Conservation (phyloP, 2,113 vertebrate species). For the Carettochelys insculpta region DNA sequence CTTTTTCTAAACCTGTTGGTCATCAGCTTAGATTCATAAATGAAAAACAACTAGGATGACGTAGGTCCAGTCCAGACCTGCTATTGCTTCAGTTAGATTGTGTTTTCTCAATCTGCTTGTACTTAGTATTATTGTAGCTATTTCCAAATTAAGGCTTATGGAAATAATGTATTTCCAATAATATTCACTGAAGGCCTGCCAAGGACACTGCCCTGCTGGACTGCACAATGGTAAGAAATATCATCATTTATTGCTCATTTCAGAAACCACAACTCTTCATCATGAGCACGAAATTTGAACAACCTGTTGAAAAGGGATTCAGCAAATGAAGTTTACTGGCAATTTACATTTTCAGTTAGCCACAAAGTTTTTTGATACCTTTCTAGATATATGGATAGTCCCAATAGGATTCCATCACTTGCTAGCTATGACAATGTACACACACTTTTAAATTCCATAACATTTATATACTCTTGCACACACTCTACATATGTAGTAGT, state of each 20-base stretch:
- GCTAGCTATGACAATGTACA: background rate
- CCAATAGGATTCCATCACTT: background rate
- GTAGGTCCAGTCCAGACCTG: background rate
- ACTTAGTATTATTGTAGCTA: slow-evolving; percentile 8
- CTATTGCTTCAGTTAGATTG: slow-evolving; percentile 32
- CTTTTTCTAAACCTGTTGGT: background rate
- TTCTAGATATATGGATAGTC: background rate
- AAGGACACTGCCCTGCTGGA: slow-evolving; percentile 48
- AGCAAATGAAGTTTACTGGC: slow-evolving; percentile 1
- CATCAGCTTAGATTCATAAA: background rate
- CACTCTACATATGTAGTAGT: background rate
- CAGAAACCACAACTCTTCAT: slow-evolving; percentile 30
- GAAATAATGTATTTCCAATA: slow-evolving; percentile 62
- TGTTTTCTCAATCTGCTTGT: slow-evolving; percentile 41
- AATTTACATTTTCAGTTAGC: background rate
- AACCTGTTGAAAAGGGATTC: no score
- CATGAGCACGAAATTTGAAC: background rate
- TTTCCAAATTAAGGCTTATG: slow-evolving; percentile 59
- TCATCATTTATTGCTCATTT: slow-evolving; percentile 16
- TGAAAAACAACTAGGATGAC: background rate
- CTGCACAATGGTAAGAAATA: slow-evolving; percentile 40
- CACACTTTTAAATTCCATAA: background rate
- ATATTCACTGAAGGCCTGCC: slow-evolving; percentile 50
- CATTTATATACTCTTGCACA: background rate
- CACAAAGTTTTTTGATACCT: background rate